Percentiles rank a stretch among this genome's conserved stretches.
phyloP scores from a whole-genome alignment of 2,797 vertebrate genomes.

The Orientallactaga sibirica region DNA sequence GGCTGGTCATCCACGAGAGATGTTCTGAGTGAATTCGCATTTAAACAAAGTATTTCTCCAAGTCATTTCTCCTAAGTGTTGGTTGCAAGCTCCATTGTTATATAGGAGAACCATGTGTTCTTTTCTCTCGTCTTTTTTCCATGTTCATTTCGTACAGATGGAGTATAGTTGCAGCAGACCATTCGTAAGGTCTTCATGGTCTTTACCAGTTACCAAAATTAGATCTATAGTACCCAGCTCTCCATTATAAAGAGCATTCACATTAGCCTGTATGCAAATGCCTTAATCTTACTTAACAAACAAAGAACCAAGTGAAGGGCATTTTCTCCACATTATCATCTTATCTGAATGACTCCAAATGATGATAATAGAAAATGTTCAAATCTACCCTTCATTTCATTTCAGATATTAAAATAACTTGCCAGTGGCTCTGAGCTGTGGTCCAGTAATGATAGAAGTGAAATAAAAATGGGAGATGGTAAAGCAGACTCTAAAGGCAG shows the following conservation, averaged over 20 bases:
- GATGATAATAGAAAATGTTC: background rate
- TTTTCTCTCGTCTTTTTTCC: background rate
- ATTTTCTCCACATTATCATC: background rate
- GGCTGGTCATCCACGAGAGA: background rate
- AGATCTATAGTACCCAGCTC: accelerated
- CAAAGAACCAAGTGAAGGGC: background rate
- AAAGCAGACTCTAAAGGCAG: background rate
- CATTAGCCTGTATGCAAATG: background rate
- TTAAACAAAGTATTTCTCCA: background rate
- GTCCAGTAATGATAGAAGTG: background rate
- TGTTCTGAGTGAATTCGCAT: background rate
- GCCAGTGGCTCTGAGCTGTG: background rate
- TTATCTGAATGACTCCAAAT: background rate
- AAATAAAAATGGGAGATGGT: background rate
- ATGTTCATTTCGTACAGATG: background rate
- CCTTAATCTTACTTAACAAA: background rate
- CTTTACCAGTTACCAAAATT: background rate
- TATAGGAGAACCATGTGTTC: background rate
- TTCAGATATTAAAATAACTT: constrained; percentile 5
- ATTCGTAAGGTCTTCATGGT: background rate
- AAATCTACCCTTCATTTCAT: background rate
- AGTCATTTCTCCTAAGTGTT: background rate
- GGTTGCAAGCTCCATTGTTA: background rate
- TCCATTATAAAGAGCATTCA: background rate
- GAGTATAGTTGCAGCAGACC: background rate